Evolutionary conservation across 2,113 vertebrate species (phyloP).

Genomic region (Anthoscopus minutus): DNA sequence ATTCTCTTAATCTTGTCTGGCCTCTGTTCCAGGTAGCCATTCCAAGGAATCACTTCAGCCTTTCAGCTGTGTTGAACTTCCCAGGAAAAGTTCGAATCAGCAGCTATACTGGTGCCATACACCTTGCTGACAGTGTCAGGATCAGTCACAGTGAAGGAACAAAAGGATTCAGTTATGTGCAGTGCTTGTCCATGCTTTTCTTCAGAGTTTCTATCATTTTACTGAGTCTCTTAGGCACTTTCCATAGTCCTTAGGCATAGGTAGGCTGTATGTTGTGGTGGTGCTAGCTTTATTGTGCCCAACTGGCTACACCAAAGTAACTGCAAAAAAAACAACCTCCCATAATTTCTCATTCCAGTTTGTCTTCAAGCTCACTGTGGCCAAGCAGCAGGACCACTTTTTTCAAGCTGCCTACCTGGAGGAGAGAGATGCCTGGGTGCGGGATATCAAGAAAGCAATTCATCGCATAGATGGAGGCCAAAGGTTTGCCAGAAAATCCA

Average conservation of each 20-base stretch:
- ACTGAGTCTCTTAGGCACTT: neutral
- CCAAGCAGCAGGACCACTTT: constrained; percentile 91
- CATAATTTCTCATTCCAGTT: constrained; percentile 70
- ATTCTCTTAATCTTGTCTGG: neutral
- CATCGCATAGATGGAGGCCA: constrained; percentile 80
- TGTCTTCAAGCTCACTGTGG: constrained; percentile 86
- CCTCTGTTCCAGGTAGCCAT: neutral
- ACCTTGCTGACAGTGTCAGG: neutral
- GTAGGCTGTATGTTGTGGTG: neutral
- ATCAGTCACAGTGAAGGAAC: neutral
- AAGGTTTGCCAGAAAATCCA: constrained; percentile 91
- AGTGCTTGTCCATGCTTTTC: neutral
- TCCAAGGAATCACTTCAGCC: neutral
- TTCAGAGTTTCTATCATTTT: neutral
- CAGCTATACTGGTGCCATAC: neutral
- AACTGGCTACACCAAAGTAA: neutral
- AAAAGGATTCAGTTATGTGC: neutral
- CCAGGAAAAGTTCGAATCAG: neutral
- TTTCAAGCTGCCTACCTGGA: constrained; percentile 91
- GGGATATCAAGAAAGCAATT: constrained; percentile 87
- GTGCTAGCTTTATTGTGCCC: neutral
- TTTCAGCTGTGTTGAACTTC: neutral
- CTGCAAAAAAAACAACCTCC: neutral
- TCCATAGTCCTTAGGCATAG: neutral
- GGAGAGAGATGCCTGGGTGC: constrained; percentile 92